Base-by-base conservation (phyloP, 2,888 invertebrate genomes). In the Cantharis rustica region DNA sequence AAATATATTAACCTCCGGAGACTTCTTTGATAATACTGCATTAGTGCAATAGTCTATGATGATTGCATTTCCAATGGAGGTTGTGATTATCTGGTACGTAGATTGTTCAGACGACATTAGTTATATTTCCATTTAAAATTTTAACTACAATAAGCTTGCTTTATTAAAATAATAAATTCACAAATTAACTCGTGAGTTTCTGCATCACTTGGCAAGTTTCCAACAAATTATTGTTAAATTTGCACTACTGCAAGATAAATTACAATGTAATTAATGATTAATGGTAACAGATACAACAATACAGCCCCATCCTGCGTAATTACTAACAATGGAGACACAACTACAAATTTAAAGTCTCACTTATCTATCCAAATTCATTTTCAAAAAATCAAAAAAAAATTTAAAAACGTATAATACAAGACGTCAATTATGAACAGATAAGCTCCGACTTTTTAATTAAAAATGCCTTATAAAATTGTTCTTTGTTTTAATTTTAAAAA, bases 191-290 rank as follows among this genome's bases (percentile, higher is more conserved):
- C n/a, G 47, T 47, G 47, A 47, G 63, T 31, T 27, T 64, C 27
- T 47, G 72, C 64, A 31, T 64, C 27, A 66, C 20, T 61, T 68
- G 73, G 68, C 61, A 47, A 23, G 61, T 23, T 31, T 47, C 61
- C 73, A 68, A 68, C 72, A 73, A 68, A 47, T 73, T 31, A 47
- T 73, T 26, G 68, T 73, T 72, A 73, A 73, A 61, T 73, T 73
- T 62, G 61, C 17, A 63, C 68, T 61, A 16, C 15, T 47, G 68
- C 61, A 73, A 68, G 61, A 73, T 68, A 73, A 68, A 73, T 73
- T 73, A 61, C 31, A 61, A 68, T 61, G 23, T 66, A 66, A 68
- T 73, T 73, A 73, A 73, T 73, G 73, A 73, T 73, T 73, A 73
- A 73, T 73, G 68, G 26, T 23, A 61, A 68, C 68, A 72, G 31